phyloP scores from a whole-genome alignment of 2,797 vertebrate genomes.

The Helicolenus hilgendorfi region DNA sequence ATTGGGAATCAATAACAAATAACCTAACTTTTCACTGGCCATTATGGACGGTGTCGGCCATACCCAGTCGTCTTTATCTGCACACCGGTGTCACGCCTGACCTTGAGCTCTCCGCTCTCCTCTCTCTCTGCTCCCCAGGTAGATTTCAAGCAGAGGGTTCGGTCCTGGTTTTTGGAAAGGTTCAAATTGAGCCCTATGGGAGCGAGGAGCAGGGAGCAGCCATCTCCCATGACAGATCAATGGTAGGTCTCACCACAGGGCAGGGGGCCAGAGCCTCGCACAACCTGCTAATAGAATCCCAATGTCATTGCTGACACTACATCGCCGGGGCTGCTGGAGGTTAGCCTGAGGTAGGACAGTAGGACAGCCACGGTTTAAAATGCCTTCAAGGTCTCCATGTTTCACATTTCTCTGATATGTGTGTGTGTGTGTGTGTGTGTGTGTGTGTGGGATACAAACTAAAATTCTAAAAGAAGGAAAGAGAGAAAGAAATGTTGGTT shows the following conservation, averaged over 20 bases:
- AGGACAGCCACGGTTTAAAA: conserved; percentile 68
- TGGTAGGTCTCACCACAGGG: conserved; percentile 90
- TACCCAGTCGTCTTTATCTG: conserved; percentile 83
- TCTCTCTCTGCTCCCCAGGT: conserved; percentile 67
- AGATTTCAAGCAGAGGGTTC: conserved; percentile 78
- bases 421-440: not conserved
- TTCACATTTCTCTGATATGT: conserved; percentile 25
- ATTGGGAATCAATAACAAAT: conserved; percentile 93
- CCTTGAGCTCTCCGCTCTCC: conserved; percentile 82
- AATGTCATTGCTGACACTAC: conserved; percentile 91
- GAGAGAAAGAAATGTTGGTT: not conserved
- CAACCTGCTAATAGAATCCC: conserved; percentile 91
- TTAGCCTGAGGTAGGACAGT: conserved; percentile 80
- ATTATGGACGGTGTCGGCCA: conserved; percentile 86
- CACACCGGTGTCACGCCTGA: conserved; percentile 73
- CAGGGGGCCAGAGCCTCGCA: conserved; percentile 86
- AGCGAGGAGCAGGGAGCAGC: conserved; percentile 81
- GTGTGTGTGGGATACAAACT: not conserved
- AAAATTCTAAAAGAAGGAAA: not conserved
- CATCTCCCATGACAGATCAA: conserved; percentile 93
- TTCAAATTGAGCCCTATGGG: conserved; percentile 89
- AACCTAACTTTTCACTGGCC: conserved; percentile 89
- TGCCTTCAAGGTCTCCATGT: conserved; percentile 52
- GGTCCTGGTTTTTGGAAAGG: conserved; percentile 82
- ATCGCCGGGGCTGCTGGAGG: conserved; percentile 81